Conservation (phyloP, 2,797 vertebrate species). For the Rhinophrynus dorsalis region DNA sequence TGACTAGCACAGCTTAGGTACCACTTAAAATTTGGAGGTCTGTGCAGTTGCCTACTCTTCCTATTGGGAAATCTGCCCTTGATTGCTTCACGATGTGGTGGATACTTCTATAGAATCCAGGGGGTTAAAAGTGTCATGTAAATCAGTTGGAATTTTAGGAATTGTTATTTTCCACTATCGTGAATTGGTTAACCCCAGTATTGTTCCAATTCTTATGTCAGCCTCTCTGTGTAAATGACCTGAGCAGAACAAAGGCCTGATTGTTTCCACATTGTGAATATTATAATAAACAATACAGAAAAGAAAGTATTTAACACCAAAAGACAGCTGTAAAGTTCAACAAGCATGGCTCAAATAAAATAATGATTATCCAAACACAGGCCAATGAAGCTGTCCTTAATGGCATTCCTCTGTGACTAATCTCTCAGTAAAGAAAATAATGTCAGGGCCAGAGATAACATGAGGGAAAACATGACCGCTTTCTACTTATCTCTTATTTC, state of each 20-base stretch:
- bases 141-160: no score
- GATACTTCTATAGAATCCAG: no score
- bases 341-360: constrained; percentile 20
- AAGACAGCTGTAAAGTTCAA: constrained; percentile 23
- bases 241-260: constrained; percentile 29
- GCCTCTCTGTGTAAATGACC: background rate
- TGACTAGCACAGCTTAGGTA: no score
- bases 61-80: no score
- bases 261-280: constrained; percentile 31
- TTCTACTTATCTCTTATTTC: constrained; percentile 36
- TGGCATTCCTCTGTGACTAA: constrained; percentile 43
- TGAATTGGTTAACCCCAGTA: no score
- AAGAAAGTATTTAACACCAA: constrained; percentile 37
- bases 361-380: constrained; percentile 26
- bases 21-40: no score
- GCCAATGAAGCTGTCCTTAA: constrained; percentile 26
- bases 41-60: no score
- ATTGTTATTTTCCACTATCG: no score
- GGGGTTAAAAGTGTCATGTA: no score
- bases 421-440: constrained; percentile 38
- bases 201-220: no score
- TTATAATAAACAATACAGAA: constrained; percentile 23
- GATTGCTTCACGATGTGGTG: no score
- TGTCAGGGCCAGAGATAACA: constrained; percentile 41
- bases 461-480: constrained; percentile 34